Conservation (phyloP, 2,113 vertebrate species). For the Albula glossodonta region DNA sequence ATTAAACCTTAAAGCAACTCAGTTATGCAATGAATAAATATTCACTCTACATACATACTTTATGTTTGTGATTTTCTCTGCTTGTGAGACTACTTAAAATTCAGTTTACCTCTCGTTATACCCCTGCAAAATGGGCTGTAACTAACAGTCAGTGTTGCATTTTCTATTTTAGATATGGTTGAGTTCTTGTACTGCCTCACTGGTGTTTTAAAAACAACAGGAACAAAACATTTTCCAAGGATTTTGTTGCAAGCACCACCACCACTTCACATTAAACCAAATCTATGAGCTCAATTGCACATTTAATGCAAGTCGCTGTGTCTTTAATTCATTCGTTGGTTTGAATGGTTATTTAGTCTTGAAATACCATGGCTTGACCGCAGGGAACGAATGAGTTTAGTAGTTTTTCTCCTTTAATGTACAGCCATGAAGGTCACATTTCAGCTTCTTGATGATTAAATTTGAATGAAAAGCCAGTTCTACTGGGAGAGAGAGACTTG, state of each 20-base stretch:
- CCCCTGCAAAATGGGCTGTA: background rate
- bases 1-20: background rate
- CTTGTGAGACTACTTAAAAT: background rate
- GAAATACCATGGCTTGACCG: constrained; percentile 57
- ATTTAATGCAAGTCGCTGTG: background rate
- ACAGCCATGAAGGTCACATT: constrained; percentile 70
- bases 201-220: background rate
- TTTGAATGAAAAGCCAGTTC: constrained; percentile 68
- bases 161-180: too few species aligned
- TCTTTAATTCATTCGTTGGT: constrained; percentile 25
- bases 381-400: constrained; percentile 56
- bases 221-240: background rate
- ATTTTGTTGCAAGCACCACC: background rate
- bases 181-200: background rate
- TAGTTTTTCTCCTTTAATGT: constrained; percentile 65
- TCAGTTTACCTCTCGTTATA: background rate
- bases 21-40: background rate
- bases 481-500: constrained; percentile 56
- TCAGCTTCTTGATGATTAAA: constrained; percentile 64
- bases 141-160: too few species aligned
- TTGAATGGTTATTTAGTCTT: constrained; percentile 56
- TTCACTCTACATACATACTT: background rate
- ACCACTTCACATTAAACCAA: background rate
- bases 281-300: background rate
- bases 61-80: background rate